Conservation (phyloP, 2,797 vertebrate species). For the Erpetoichthys calabaricus region DNA sequence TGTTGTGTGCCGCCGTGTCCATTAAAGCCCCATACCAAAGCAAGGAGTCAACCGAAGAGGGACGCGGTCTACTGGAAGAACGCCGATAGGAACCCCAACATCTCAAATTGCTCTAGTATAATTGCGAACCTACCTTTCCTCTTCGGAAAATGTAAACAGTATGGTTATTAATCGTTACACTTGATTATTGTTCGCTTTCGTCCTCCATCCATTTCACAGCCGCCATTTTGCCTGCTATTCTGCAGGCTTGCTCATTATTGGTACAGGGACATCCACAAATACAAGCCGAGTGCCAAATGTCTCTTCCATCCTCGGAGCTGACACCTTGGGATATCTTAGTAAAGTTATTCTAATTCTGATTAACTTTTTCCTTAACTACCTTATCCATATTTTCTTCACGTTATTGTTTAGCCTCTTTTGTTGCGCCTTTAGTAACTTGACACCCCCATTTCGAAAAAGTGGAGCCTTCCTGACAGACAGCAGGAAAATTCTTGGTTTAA, state of each 20-base stretch:
- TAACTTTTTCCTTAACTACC: too few species aligned
- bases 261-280: constrained; percentile 20
- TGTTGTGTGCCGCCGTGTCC: constrained; percentile 53
- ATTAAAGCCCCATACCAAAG: constrained; percentile 45
- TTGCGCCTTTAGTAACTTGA: too few species aligned
- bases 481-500: constrained; percentile 29
- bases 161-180: constrained; percentile 25
- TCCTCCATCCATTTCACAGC: constrained; percentile 32
- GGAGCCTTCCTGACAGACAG: constrained; percentile 30
- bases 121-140: constrained; percentile 29
- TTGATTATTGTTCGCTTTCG: constrained; percentile 29
- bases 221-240: constrained; percentile 50
- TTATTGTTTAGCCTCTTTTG: too few species aligned
- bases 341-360: too few species aligned
- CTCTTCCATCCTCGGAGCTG: too few species aligned
- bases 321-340: too few species aligned
- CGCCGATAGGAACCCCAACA: constrained; percentile 6
- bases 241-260: constrained; percentile 38
- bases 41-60: constrained; percentile 32
- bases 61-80: constrained; percentile 15
- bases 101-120: constrained; percentile 12
- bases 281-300: too few species aligned
- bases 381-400: too few species aligned
- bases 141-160: constrained; percentile 19
- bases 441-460: constrained; percentile 21